Base-by-base conservation (phyloP, 2,113 vertebrate genomes). In the Saccopteryx bilineata region DNA sequence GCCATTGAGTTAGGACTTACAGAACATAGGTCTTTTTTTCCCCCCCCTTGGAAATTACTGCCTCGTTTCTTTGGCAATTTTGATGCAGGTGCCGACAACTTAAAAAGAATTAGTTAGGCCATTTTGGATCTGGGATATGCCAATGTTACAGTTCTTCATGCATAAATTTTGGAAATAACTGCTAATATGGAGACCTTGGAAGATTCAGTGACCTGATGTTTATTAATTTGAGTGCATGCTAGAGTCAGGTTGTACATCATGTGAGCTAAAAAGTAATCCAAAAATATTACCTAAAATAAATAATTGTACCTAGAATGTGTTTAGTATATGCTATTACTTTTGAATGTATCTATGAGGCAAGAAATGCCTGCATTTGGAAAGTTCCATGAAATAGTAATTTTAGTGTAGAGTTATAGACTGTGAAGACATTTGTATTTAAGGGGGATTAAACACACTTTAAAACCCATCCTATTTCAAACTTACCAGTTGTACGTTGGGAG, bases 361-460 rank as follows among this genome's bases (percentile, higher is more conserved):
- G 33, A 93, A 68, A 65, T 82, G 21, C 13, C 58, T 60, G 14
- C 58, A 54, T 28, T 39, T 86, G 61, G 15, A 74, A 92, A 52
- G 26, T 68, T 78, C 58, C 9, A 54, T 80, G 58, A 94, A 93
- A 50, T 33, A 80, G 58, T 46, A 26, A 91, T 87, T 91, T 91
- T 46, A 79, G 1, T 18, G 6, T 33, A 61, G 21, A 78, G 15
- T 82, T 91, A n/a, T 2, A 87, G 75, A 89, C 24, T 39, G 21
- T 93, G 46, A 93, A 90, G n/a, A 79, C 58, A 68, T 95, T 90
- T 52, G 68, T 89, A 86, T 92, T 71, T 87, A 91, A 33, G 21
- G 26, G 2, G 6, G 58, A 86, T 78, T 68, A 94, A 91, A 52
- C 56, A 78, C 18, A 65, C 18, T 78, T 91, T 81, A 85, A 86